phyloP scores from a whole-genome alignment of 2,888 invertebrate species.

The Nipponacmea schrenckii region DNA sequence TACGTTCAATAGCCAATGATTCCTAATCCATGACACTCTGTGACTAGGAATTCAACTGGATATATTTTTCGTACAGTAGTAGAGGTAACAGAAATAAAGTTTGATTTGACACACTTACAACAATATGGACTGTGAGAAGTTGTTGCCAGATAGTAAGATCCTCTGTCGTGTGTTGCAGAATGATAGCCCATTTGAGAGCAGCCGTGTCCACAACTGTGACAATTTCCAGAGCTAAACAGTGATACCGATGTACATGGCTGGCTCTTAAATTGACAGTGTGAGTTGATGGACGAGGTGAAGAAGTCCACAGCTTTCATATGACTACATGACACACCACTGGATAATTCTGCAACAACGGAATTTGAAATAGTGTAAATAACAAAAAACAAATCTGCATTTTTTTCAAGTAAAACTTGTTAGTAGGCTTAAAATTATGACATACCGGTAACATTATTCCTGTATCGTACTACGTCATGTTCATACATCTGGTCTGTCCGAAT shows the following conservation, averaged over 20 bases:
- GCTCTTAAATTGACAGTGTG: constrained; percentile 77
- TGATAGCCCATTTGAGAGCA: constrained; percentile 16
- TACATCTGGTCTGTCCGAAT: no score
- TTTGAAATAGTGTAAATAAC: no score
- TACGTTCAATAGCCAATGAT: no score
- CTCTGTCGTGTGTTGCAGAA: not conserved
- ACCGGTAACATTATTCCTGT: no score
- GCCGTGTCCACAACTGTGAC: constrained; percentile 14
- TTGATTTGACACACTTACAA: not conserved
- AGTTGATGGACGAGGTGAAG: constrained; percentile 84
- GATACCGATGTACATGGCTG: constrained; percentile 5
- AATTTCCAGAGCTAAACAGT: constrained; percentile 1
- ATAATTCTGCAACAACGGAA: constrained; percentile 63
- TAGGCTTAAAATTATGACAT: no score
- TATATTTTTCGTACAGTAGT: not conserved
- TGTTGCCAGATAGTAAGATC: constrained; percentile 9
- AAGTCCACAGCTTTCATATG: constrained; percentile 85
- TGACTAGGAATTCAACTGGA: no score
- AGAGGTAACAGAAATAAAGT: not conserved
- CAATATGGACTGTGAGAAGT: constrained; percentile 8
- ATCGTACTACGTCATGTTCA: no score
- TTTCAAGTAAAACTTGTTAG: no score
- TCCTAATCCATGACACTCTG: no score
- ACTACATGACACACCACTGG: constrained; percentile 82
- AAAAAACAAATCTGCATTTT: no score